Evolutionary conservation across 2,888 invertebrate species (phyloP).

Genomic region (Prosapia bicincta): DNA sequence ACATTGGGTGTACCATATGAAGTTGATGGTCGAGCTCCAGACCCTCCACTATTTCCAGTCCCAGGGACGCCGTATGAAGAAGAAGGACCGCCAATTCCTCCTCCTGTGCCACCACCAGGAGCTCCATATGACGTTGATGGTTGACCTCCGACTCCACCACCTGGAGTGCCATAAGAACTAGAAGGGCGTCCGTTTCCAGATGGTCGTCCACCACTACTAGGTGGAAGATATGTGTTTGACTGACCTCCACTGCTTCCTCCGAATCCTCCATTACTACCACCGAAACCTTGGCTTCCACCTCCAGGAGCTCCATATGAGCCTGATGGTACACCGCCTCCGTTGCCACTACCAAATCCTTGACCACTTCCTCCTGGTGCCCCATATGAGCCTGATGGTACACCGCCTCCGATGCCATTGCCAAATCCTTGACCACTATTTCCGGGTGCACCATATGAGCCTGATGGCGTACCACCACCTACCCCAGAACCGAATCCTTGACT

Average conservation of each 20-base stretch:
- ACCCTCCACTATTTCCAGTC: background rate
- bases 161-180: conserved; percentile 17
- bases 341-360: conserved; percentile 4
- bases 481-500: conserved; percentile 5
- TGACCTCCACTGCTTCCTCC: too few species aligned
- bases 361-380: conserved; percentile 7
- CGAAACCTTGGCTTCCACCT: background rate
- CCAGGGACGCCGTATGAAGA: conserved; percentile 20
- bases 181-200: conserved; percentile 17
- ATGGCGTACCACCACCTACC: conserved; percentile 10
- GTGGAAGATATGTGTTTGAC: too few species aligned
- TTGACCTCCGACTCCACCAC: conserved; percentile 5
- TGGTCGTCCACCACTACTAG: background rate
- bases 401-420: background rate
- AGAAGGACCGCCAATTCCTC: background rate
- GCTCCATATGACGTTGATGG: conserved; percentile 18
- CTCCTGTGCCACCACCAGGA: conserved; percentile 3
- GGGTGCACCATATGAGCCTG: conserved; percentile 13
- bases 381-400: background rate
- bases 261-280: conserved; percentile 4
- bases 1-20: conserved; percentile 12
- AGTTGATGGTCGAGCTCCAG: background rate
- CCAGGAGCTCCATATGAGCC: conserved; percentile 5
- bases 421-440: conserved; percentile 5
- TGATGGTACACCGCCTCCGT: conserved; percentile 9